Evolutionary conservation across 1,140 invertebrate species (phyloP).

Genomic region (Ceratina australensis): DNA sequence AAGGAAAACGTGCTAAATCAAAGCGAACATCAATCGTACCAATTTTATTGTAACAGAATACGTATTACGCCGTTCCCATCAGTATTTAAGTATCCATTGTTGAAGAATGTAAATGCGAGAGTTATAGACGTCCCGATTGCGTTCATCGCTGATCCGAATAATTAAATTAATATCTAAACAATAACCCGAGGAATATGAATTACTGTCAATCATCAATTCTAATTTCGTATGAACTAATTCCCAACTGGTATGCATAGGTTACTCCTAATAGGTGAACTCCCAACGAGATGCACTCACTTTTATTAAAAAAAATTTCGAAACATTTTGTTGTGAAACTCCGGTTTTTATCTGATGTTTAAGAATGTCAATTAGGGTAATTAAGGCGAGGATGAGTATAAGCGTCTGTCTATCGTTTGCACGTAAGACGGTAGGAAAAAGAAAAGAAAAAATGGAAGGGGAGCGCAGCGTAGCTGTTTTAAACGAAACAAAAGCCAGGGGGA

Average conservation of each 20-base stretch:
- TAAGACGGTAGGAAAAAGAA: neutral
- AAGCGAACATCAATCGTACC: too few relatives aligned
- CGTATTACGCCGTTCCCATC: neutral
- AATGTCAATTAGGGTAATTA: too few relatives aligned
- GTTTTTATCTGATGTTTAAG: too few relatives aligned
- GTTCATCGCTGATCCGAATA: slow-evolving; percentile 5
- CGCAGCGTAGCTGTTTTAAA: neutral
- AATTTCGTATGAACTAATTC: neutral
- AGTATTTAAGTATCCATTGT: neutral
- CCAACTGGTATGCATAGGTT: too few relatives aligned
- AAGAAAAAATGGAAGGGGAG: too few relatives aligned
- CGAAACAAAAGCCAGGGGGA: slow-evolving; percentile 26
- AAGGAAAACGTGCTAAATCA: too few relatives aligned
- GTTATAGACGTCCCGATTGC: neutral
- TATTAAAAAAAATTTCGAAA: too few relatives aligned
- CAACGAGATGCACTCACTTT: too few relatives aligned
- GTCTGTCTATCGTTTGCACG: neutral
- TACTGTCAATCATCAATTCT: neutral
- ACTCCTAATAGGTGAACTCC: too few relatives aligned
- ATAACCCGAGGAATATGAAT: slow-evolving; percentile 4
- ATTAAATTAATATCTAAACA: slow-evolving; percentile 2
- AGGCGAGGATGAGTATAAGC: too few relatives aligned
- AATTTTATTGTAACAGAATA: too few relatives aligned
- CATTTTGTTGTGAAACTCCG: too few relatives aligned
- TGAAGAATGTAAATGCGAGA: neutral